Evolutionary conservation across 2,888 invertebrate species (phyloP).

Genomic region (Rhabditoides inermis): DNA sequence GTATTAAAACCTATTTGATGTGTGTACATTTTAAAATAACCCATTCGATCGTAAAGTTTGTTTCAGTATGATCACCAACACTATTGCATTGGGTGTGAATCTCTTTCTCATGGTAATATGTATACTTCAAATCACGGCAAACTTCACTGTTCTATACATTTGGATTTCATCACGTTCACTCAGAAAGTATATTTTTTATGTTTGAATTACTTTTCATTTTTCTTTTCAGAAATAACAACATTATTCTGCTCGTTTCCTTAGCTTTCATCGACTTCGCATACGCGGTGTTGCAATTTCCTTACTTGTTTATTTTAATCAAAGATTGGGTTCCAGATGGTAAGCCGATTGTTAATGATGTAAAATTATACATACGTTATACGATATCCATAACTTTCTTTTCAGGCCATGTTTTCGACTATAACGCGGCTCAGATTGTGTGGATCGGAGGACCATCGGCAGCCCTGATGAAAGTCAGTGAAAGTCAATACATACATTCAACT

Average conservation of each 20-base stretch:
- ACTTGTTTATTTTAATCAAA: conserved; percentile 13
- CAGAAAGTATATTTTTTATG: neutral
- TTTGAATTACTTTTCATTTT: neutral
- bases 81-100: no score
- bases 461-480: conserved; percentile 12
- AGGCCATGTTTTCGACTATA: conserved; percentile 14
- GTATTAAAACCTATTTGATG: no score
- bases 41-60: no score
- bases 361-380: no score
- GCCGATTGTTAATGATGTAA: neutral
- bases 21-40: no score
- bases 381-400: no score
- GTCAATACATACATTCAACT: no score
- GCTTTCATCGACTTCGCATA: conserved; percentile 22
- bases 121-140: conserved; percentile 15
- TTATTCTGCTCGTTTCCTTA: conserved; percentile 16
- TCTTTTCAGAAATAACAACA: conserved; percentile 13
- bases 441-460: conserved; percentile 17
- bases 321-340: conserved; percentile 14
- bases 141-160: conserved; percentile 15
- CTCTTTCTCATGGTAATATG: no score
- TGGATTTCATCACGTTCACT: conserved; percentile 8
- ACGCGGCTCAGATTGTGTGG: conserved; percentile 11
- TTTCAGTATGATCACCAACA: no score
- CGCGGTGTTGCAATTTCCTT: conserved; percentile 17